A percentile compares a stretch with the other conserved stretches of the same genome.
These are phyloP conservation scores for Aplysina aerophoba DNA, from an alignment of 37 sponge, comb jelly and placozoan species.

Conservation along the genomic window DNA sequence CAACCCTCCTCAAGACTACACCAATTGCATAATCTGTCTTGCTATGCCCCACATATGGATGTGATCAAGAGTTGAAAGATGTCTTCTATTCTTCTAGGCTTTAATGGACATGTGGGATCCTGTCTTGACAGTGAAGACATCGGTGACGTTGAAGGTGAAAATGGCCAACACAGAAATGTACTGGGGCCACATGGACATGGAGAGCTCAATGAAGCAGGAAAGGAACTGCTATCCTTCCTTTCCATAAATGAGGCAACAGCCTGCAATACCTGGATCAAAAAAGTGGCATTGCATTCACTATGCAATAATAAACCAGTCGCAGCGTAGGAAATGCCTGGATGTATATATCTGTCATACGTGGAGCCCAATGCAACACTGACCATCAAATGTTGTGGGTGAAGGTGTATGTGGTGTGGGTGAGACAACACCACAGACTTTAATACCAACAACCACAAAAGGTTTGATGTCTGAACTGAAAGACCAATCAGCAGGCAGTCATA, in stretches of 20 bases:
- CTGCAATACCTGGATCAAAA: constrained; percentile 38
- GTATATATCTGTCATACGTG: constrained; percentile 34
- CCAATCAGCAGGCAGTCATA: background rate
- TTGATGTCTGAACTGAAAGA: constrained; percentile 4
- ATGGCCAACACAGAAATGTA: constrained; percentile 6
- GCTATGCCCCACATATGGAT: too few species aligned
- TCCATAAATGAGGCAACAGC: constrained; percentile 34
- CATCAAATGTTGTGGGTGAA: constrained; percentile 23
- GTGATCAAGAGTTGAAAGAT: too few species aligned
- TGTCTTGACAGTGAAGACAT: background rate
- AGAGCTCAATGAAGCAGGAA: constrained; percentile 39
- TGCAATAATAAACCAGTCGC: constrained; percentile 35
- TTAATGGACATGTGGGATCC: constrained; percentile 13
- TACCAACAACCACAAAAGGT: background rate
- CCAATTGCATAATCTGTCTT: too few species aligned
- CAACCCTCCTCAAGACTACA: too few species aligned
- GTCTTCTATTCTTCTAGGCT: too few species aligned
- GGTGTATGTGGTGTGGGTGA: background rate
- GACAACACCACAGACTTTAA: background rate
- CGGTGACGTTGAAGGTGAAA: background rate
- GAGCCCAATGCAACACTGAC: constrained; percentile 45
- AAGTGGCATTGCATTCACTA: constrained; percentile 53
- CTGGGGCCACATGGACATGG: constrained; percentile 41
- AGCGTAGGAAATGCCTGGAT: constrained; percentile 31
- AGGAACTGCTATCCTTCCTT: constrained; percentile 41